Evolutionary conservation across 2,797 vertebrate species (phyloP).

Genomic region (Micropoecilia bifurca): DNA sequence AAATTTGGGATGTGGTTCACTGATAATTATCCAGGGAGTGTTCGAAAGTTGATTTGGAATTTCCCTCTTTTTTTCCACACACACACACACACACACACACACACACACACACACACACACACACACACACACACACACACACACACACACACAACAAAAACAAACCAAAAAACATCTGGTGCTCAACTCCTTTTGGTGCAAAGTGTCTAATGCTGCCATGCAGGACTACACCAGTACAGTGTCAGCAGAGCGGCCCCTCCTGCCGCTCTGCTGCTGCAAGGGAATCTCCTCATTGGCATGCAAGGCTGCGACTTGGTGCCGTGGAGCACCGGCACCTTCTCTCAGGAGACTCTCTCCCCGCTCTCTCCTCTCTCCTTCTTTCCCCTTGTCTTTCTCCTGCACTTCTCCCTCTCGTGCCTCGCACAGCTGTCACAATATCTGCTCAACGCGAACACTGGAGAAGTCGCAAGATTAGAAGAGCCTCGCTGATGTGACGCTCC

Average conservation of each 20-base stretch:
- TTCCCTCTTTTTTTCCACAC: constrained; percentile 5
- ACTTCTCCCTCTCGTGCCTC: constrained; percentile 37
- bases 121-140: too few relatives aligned
- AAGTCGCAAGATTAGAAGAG: constrained; percentile 48
- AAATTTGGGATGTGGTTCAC: constrained; percentile 2
- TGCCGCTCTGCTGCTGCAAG: constrained; percentile 69
- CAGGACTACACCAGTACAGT: constrained; percentile 65
- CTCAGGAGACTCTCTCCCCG: constrained; percentile 72
- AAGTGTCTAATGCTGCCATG: constrained; percentile 54
- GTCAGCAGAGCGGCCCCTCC: constrained; percentile 57
- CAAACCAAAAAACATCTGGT: constrained; percentile 26
- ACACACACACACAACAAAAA: too few relatives aligned
- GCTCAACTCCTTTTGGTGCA: constrained; percentile 44
- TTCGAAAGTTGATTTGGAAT: constrained; percentile 29
- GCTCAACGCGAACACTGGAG: constrained; percentile 44
- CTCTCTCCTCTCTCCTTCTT: constrained; percentile 63
- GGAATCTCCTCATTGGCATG: constrained; percentile 85
- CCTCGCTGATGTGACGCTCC: constrained; percentile 56
- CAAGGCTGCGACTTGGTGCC: constrained; percentile 71
- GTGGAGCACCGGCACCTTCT: constrained; percentile 76
- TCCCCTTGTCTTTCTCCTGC: constrained; percentile 64
- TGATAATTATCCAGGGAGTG: constrained; percentile 9
- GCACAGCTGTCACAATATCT: constrained; percentile 76
- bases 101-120: too few relatives aligned
- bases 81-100: too few relatives aligned